Conservation (phyloP, 2,113 vertebrate genomes). For the Perca fluviatilis region DNA sequence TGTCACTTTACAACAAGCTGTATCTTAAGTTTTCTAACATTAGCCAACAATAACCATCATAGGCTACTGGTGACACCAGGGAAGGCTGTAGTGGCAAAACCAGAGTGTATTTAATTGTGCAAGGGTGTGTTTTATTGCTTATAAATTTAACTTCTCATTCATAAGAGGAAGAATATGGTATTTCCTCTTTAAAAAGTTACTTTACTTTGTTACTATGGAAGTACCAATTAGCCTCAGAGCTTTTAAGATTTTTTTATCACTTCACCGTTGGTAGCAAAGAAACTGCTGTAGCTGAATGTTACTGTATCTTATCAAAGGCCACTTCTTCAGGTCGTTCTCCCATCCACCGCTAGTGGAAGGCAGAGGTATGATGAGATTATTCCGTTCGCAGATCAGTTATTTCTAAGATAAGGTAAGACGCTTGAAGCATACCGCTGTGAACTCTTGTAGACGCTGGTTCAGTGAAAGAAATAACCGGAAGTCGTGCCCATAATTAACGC, state of each 20-base stretch:
- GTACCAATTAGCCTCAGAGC: background rate
- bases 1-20: background rate
- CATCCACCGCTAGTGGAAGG: too few species aligned
- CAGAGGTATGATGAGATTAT: background rate
- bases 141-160: background rate
- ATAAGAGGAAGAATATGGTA: background rate
- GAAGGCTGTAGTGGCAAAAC: background rate
- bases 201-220: background rate
- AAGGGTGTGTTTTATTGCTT: background rate
- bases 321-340: background rate
- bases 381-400: constrained; percentile 8
- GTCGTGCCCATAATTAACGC: background rate
- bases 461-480: background rate
- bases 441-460: background rate
- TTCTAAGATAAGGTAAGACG: background rate
- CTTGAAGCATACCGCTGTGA: background rate
- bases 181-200: background rate
- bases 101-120: too few species aligned
- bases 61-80: background rate
- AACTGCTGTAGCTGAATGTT: background rate
- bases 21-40: background rate
- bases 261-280: background rate
- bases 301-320: background rate
- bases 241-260: background rate
- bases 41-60: background rate